Evolutionary conservation across 1,140 invertebrate genomes (phyloP), one percentile per base, ranked within the genome.

Genomic region (Coelopa frigida): DNA sequence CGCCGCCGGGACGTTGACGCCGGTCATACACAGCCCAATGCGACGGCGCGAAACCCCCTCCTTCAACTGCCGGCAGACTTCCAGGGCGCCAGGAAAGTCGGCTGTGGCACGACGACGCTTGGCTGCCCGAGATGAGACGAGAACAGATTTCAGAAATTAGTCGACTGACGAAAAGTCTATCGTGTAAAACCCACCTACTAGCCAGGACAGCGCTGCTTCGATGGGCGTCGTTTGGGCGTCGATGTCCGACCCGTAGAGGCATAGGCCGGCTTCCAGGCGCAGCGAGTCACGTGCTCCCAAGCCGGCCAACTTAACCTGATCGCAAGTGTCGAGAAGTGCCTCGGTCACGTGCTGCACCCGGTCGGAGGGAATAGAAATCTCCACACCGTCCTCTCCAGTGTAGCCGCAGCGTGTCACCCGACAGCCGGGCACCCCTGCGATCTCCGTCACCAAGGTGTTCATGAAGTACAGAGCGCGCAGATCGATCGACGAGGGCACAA

Each of bases 171-270:
- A 1, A 26, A 37, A 15, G 26, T n/a, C n/a, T n/a, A n/a, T n/a
- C n/a, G n/a, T n/a, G n/a, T n/a, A n/a, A n/a, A 11, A 55, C 56
- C 55, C 53, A 83, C 83, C 82, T 35, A 96, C 78, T 33, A 96
- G 74, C 94, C 95, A 99, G 1, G 85, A 79, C 11, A 99, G 77
- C 5, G 77, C 82, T 4, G 93, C 94, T 78, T 99, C 94, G 1
- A 98, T 79, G 0, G 96, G 97, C 1, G 91, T 95, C 1, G 87
- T 92, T 3, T 76, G 75, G 46, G 89, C 83, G 63, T 91, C 82
- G 44, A 99, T 97, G 59, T 99, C 97, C 66, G 87, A 93, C 18
- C 96, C 97, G 68, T 99, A 98, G 1, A 99, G 75, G 73, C 97
- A 99, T 6, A 99, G 75, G 4, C 97, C 95, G 15, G 96, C 96